Base-by-base conservation (phyloP, 2,797 vertebrate species). In the Trichosurus vulpecula region DNA sequence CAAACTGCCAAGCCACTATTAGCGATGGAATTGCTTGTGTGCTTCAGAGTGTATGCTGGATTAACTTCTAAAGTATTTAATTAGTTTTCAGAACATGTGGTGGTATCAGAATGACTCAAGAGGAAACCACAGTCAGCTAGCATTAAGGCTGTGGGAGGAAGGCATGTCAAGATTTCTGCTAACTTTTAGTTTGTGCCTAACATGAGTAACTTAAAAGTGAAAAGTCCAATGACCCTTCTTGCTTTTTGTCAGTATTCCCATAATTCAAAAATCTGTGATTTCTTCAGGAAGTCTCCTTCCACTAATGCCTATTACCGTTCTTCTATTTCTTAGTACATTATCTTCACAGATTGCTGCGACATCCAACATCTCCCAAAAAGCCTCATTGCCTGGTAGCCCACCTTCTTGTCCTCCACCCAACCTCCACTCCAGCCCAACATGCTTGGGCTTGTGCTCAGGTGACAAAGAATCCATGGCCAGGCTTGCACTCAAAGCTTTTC, bases 1-100 rank as follows among this genome's bases (percentile, higher is more conserved):
- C 95, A 97, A 91, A 94, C 97, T 97, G 58, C 94, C 98, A 96
- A 96, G 96, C 90, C 97, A 97, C 96, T 91, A 92, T 96, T 96
- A 95, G 96, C 87, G 81, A 52, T 90, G 47, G 97, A 97, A 96
- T 96, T 93, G 92, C 93, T 95, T 98, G 95, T 98, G 95, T 95
- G 97, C 95, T 92, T 94, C 96, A 95, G 95, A 96, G 95, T 97
- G 55, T 92, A 87, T 97, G 92, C 94, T 98, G 96, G 97, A 92
- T 96, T 97, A 96, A 97, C 95, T 98, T 97, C 94, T 96, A 97
- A 97, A 96, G 96, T 94, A 91, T 54, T 96, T 97, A 97, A 96
- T 96, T 96, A 97, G 95, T 93, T 97, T 94, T 97, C 98, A 96
- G 97, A 98, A 95, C 97, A 95, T 95, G 94, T 90, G 57, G 58